Base-by-base conservation (phyloP, 2,888 invertebrate genomes). In the Trypoxylon attenuatum region DNA sequence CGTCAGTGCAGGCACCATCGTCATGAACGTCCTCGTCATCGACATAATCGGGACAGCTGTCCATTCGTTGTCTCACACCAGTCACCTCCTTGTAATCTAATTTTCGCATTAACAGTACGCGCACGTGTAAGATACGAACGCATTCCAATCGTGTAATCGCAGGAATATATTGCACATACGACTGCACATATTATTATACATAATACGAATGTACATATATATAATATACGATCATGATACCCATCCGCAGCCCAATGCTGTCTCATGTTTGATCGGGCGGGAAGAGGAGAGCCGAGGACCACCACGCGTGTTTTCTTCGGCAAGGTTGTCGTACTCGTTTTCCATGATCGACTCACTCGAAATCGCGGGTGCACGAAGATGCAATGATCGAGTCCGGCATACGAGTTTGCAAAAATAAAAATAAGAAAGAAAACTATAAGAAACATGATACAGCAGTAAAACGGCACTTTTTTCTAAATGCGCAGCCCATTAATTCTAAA, bases 101-200 rank as follows among this genome's bases (percentile, higher is more conserved):
- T 49, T 54, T 52, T 56, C 43, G 63, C 75, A 66, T 75, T 39
- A 45, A 56, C 60, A 60, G 43, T 65, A 69, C 69, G 72, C 69
- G 76, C 80, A 77, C 75, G 70, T 78, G 79, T 80, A 80, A 79
- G 57, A 80, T 81, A 78, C 78, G 76, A 77, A 76, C 55, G 76
- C 77, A 78, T 72, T 72, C 73, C 69, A 69, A 61, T 60, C 69
- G 65, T 74, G 51, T 76, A 76, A 69, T 55, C 78, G 76, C 73
- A 74, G 13, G 73, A 79, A 72, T 78, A 66, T 78, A 70, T 76
- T 80, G 77, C 80, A 80, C 80, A 80, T 74, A 80, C 71, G 68
- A 76, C 51, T 80, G 79, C 80, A 80, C 80, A 80, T 78, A 80
- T 69, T 78, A 78, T 71, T 39, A 61, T 52, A 46, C 18, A 54